Percentiles rank a stretch among this genome's conserved stretches.
phyloP scores from a whole-genome alignment of 2,113 vertebrate genomes.

The Bungarus multicinctus region DNA sequence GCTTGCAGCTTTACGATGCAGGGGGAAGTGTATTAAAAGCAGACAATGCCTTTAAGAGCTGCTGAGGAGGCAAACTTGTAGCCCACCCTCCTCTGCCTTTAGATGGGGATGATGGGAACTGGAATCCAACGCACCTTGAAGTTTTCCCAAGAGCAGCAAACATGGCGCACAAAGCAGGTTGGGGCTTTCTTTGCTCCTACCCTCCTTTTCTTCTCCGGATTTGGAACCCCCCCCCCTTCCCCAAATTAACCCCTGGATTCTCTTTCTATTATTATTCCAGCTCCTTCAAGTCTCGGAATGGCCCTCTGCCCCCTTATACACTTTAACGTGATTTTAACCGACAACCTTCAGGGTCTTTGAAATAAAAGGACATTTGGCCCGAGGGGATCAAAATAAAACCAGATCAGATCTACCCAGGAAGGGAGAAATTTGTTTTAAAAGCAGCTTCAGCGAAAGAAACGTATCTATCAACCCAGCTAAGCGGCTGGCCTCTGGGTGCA shows the following conservation, averaged over 20 bases:
- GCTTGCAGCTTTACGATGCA: neutral
- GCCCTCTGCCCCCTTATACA: neutral
- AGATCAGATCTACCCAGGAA: neutral
- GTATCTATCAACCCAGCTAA: neutral
- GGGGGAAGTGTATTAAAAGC: neutral
- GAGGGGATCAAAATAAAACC: neutral
- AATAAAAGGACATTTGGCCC: neutral
- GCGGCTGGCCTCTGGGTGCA: neutral
- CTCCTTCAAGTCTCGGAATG: too few relatives aligned
- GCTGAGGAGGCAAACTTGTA: neutral
- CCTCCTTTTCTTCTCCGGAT: neutral
- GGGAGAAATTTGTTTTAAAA: neutral
- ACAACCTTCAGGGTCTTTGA: neutral
- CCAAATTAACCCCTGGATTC: neutral
- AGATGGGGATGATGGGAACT: neutral
- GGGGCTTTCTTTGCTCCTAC: neutral
- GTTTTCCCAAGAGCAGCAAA: neutral
- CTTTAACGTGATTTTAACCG: neutral
- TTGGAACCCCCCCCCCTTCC: neutral
- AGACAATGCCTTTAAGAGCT: neutral
- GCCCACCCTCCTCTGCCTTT: neutral
- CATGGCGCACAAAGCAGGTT: neutral
- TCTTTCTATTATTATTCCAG: neutral
- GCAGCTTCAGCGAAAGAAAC: neutral
- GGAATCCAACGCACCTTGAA: neutral